Base-by-base conservation (phyloP, 2,797 vertebrate genomes). In the Danio aesculapii region DNA sequence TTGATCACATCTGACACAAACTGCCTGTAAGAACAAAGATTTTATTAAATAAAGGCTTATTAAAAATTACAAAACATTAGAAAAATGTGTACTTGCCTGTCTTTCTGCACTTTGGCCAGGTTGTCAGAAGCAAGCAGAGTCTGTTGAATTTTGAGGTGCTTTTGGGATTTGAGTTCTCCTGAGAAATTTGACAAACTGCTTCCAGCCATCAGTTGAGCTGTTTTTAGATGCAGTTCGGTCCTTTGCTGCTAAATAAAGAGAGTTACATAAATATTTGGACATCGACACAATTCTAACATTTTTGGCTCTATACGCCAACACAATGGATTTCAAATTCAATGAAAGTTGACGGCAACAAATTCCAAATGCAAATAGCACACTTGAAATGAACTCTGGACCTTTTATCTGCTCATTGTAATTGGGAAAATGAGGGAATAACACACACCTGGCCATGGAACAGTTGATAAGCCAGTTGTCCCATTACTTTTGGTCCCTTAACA, bases 1-100 rank as follows among this genome's bases (percentile, higher is more conserved):
- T 62, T 53, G 69, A 97, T 84, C 50, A 95, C 84, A 16, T 94
- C 86, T 10, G 86, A 92, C 49, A 93, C 88, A 83, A 92, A 92
- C 21, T 95, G 91, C 90, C 97, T 98, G 85, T 52, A 57, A 83
- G 14, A 83, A 55, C 76, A 12, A 41, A 47, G 50, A 64, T 57
- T 10, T 11, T 49, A 44, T 9, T 44, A 4, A 72, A 30, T 30
- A 44, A 57, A 19, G 6, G 69, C 13, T 71, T 8, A 71, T 44
- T 6, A 44, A 72, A 57, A 4, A 58, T 55, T 53, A 43, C 39
- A 46, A 71, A 13, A 71, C 14, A 52, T 5, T 41, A 58, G 6
- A 61, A 44, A 49, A 47, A 11, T 75, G 21, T 39, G 50, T 17
- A 43, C 78, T 12, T 53, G 86, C 87, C 86, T 57, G 77, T 87